Evolutionary conservation across 1,140 invertebrate genomes (phyloP), one percentile per base, ranked within the genome.

Genomic region (Palaemon carinicauda): DNA sequence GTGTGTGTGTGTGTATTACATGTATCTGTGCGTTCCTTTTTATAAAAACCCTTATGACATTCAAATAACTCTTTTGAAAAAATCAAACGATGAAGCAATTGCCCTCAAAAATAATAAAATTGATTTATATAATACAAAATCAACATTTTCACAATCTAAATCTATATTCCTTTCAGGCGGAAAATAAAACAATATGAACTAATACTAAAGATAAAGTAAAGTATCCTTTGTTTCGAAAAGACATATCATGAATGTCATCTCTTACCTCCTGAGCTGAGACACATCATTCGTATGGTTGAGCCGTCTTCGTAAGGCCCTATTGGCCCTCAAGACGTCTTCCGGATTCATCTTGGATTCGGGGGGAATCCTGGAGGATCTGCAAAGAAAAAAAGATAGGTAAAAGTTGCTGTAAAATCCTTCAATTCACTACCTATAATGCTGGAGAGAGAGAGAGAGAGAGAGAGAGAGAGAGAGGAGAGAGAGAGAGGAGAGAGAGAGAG

Each of bases 291-390:
- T 54, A 88, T 71, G 24, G 60, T 78, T 19, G 88, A 53, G 19
- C 88, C 82, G 41, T 88, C 88, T 50, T 80, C 82, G 24, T 86
- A 88, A 3, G 88, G 88, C 14, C 88, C 88, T 51, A 88, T 87
- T 33, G 88, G 88, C 88, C 88, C 50, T 88, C 88, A 24, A 88
- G 78, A n/a, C 88, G 27, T 9, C 52, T 41, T 31, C 88, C 88
- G 31, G 82, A 82, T 69, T 81, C 88, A 73, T 85, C 84, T 56
- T 88, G 81, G 80, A 88, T 88, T 50, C 82, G 73, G 10, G 88
- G n/a, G 88, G 31, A 88, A 88, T 41, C 88, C 88, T 50, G 88
- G 83, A 24, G 88, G 88, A 86, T 88, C 88, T 88, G 86, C 17
- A 27, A 7, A 29, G 4, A 31, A 31, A 21, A n/a, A 80, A 77